These are phyloP conservation scores for Trissolcus basalis DNA, from an alignment of 1,140 invertebrate species.

Conservation along the genomic window DNA sequence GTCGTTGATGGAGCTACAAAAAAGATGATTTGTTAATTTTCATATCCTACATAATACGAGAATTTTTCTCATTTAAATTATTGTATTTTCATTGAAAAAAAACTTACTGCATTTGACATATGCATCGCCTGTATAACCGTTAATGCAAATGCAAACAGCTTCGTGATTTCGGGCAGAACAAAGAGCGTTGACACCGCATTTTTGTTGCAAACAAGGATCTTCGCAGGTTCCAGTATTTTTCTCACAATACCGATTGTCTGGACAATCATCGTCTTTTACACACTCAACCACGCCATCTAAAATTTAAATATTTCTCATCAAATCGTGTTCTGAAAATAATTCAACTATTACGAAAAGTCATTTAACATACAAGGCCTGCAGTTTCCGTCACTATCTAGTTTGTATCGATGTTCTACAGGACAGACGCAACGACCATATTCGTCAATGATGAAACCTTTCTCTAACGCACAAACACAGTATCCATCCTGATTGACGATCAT, in stretches of 20 bases:
- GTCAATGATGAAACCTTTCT: conserved; percentile 84
- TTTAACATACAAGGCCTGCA: conserved; percentile 77
- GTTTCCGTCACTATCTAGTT: conserved; percentile 80
- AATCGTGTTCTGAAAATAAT: conserved; percentile 7
- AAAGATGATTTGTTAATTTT: too few species aligned
- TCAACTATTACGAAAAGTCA: not conserved
- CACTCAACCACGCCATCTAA: conserved; percentile 79
- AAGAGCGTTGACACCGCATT: conserved; percentile 85
- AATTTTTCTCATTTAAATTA: too few species aligned
- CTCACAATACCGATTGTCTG: conserved; percentile 85
- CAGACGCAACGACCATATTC: conserved; percentile 87
- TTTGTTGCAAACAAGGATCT: conserved; percentile 83
- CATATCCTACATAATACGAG: too few species aligned
- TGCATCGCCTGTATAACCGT: conserved; percentile 83
- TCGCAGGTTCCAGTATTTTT: conserved; percentile 82
- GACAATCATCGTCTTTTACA: conserved; percentile 84
- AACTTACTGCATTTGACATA: conserved; percentile 81
- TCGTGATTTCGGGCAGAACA: conserved; percentile 88
- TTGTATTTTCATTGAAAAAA: not conserved
- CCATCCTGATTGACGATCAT: conserved; percentile 85
- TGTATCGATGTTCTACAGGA: conserved; percentile 83
- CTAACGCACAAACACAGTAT: conserved; percentile 86
- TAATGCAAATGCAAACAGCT: conserved; percentile 85
- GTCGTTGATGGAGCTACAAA: conserved; percentile 36
- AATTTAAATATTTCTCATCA: conserved; percentile 28